Base-by-base conservation (phyloP, 2,888 invertebrate genomes). In the Lomographa bimaculata region DNA sequence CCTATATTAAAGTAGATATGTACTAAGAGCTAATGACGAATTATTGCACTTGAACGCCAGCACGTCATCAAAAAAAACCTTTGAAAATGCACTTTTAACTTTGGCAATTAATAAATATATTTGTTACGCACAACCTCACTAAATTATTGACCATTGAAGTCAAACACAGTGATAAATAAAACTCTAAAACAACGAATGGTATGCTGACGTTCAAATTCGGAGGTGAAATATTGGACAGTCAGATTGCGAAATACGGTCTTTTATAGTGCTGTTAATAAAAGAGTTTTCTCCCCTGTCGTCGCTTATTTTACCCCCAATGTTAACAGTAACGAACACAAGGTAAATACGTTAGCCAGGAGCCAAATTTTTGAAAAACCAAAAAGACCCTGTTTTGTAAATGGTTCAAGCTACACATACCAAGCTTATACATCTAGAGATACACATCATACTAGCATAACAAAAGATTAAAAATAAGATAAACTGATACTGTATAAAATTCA, bases 81-180 rank as follows among this genome's bases (percentile, higher is more conserved):
- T 72, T 71, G 80, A 64, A 84, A 86, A 84, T 85, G 80, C 83
- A 79, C 58, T 54, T 65, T 67, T 40, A 62, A 73, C 85, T 87
- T 86, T 86, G 87, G 86, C 80, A 78, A 80, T 65, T 63, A 72
- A 62, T 14, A 14, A 14, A 14, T 4, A 59, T 46, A 57, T 58
- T 53, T 55, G 60, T 45, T 55, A 68, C 54, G 46, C 61, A 70
- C 71, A 74, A 79, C 71, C 71, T 56, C 57, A 53, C 52, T 60
- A 64, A 45, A 54, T 54, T 46, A 37, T 44, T 33, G 39, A 14
- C 14, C 14, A 14, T 29, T 37, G 50, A 47, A 66, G 51, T 57
- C 54, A 60, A 16, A 56, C 67, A 70, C 60, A 63, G 56, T 61
- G 64, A 73, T 65, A 76, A 71, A 67, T 70, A 66, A 59, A 69